Percentiles rank a stretch among this genome's conserved stretches.
Conservation (phyloP, 2,797 vertebrate species). For the Menidia menidia region DNA sequence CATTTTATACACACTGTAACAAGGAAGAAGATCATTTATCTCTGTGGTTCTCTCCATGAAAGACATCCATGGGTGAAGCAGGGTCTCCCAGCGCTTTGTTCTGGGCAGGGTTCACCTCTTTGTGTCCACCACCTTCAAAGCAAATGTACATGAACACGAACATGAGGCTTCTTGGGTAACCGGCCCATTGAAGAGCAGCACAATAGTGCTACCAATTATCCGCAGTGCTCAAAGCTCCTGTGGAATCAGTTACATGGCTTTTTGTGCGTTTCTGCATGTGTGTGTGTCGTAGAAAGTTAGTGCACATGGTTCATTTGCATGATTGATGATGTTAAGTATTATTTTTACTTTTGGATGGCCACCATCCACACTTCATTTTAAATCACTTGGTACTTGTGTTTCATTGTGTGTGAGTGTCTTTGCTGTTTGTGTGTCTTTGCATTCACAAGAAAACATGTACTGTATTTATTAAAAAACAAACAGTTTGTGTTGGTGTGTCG, state of each 20-base stretch:
- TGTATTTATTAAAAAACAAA: too few relatives aligned
- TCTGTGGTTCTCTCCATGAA: constrained; percentile 73
- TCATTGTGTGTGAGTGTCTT: background rate
- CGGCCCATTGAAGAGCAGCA: constrained; percentile 81
- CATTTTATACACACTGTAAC: constrained; percentile 38
- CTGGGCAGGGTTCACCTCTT: constrained; percentile 79
- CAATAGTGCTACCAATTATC: constrained; percentile 86
- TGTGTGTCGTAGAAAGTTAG: constrained; percentile 18
- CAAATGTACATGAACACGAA: constrained; percentile 84
- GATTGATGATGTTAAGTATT: constrained; percentile 40
- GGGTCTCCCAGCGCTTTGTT: constrained; percentile 82
- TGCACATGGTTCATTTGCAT: constrained; percentile 53
- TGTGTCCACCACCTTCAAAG: constrained; percentile 87
- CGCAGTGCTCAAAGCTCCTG: constrained; percentile 79
- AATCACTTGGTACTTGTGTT: background rate
- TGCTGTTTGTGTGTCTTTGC: background rate
- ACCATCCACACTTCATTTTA: background rate
- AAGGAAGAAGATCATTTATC: constrained; percentile 72
- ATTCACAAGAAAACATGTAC: too few relatives aligned
- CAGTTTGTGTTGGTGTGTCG: too few relatives aligned
- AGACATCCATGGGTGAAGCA: constrained; percentile 75
- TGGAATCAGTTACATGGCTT: constrained; percentile 84
- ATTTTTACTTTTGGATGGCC: constrained; percentile 30
- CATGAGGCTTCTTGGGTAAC: constrained; percentile 89
- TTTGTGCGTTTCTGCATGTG: constrained; percentile 56